Conservation (phyloP, 2,797 vertebrate species). For the Takifugu ocellatus region DNA sequence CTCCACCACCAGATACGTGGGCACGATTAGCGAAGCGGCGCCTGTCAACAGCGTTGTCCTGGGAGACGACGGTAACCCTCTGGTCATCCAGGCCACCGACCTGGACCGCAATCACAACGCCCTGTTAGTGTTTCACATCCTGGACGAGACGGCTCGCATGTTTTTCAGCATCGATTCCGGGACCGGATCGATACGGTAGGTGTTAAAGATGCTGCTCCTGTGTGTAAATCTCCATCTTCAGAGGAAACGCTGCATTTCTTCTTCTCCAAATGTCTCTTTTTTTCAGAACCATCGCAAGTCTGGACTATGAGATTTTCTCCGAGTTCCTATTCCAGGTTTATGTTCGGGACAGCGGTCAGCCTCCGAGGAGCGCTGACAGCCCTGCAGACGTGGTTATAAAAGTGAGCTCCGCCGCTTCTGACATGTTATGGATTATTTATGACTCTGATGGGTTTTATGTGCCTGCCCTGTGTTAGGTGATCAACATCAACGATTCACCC, state of each 20-base stretch:
- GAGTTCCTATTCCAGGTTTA: constrained; percentile 89
- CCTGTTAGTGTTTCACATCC: constrained; percentile 88
- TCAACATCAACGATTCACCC: constrained; percentile 96
- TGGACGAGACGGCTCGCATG: constrained; percentile 83
- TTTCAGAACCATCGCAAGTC: constrained; percentile 79
- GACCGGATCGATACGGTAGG: constrained; percentile 86
- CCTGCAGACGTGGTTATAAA: constrained; percentile 88
- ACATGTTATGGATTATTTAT: constrained; percentile 1
- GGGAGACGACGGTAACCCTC: constrained; percentile 80
- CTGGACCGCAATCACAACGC: constrained; percentile 89
- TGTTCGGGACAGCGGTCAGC: constrained; percentile 87
- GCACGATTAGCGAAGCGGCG: constrained; percentile 89
- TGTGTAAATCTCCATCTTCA: too few relatives aligned
- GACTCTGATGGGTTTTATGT: constrained; percentile 8
- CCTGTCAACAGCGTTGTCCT: constrained; percentile 89
- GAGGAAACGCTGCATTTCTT: background rate
- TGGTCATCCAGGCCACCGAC: constrained; percentile 89
- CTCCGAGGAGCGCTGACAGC: constrained; percentile 80
- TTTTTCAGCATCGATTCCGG: constrained; percentile 94
- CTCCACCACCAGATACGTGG: constrained; percentile 75
- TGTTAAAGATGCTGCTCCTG: background rate
- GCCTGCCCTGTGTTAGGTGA: constrained; percentile 59
- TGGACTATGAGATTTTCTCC: constrained; percentile 90
- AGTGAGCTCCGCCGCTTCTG: constrained; percentile 51
- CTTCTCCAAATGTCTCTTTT: constrained; percentile 14